Conservation (phyloP, 2,888 invertebrate genomes). For the Malthinus seriepunctatus region DNA sequence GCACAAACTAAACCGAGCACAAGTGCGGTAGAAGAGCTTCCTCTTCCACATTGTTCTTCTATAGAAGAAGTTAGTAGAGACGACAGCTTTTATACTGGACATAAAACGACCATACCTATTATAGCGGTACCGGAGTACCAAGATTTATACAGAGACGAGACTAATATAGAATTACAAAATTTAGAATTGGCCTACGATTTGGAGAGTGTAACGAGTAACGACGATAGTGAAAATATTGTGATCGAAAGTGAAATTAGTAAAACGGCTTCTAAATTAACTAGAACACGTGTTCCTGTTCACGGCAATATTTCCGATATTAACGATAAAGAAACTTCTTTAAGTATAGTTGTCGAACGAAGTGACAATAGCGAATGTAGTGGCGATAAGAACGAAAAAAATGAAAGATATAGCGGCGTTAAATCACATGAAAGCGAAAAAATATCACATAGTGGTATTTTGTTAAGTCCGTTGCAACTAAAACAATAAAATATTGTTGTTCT, state of each 20-base stretch:
- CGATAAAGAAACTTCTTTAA: constrained; percentile 46
- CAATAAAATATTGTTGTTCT: constrained; percentile 44
- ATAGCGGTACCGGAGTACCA: constrained; percentile 42
- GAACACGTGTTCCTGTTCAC: constrained; percentile 45
- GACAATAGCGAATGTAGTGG: constrained; percentile 42
- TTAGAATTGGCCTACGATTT: constrained; percentile 49
- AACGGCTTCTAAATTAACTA: constrained; percentile 43
- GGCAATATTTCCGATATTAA: constrained; percentile 25
- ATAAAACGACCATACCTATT: constrained; percentile 40
- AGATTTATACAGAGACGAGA: constrained; percentile 47
- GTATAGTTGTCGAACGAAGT: constrained; percentile 49
- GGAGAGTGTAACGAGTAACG: constrained; percentile 48
- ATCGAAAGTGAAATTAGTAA: constrained; percentile 25
- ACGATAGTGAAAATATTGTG: constrained; percentile 38
- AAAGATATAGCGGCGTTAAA: constrained; percentile 33
- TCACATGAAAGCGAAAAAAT: constrained; percentile 39
- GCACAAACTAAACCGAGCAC: constrained; percentile 52
- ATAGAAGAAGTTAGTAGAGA: constrained; percentile 36
- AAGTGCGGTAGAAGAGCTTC: constrained; percentile 48
- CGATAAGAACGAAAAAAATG: constrained; percentile 29
- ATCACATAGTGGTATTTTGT: constrained; percentile 62
- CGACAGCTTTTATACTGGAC: constrained; percentile 10
- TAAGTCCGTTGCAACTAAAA: constrained; percentile 67
- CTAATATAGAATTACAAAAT: constrained; percentile 54
- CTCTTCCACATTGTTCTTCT: constrained; percentile 41